Percentiles rank a stretch among this genome's conserved stretches.
Conservation (phyloP, 2,888 invertebrate genomes). For the Conomelus anceps region DNA sequence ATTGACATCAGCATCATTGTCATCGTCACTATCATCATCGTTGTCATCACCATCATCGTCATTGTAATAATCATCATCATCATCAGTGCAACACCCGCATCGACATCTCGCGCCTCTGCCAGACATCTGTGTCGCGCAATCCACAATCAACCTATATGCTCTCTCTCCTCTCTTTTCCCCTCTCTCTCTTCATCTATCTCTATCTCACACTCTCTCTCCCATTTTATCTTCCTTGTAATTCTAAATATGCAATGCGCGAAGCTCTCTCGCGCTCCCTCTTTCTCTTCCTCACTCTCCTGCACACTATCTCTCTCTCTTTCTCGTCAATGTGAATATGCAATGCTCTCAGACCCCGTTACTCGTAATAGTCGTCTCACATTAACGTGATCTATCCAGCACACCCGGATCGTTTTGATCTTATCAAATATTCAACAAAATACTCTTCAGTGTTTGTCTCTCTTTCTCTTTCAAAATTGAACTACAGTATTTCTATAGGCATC, state of each 20-base stretch:
- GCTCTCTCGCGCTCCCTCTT: not conserved
- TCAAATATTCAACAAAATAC: not conserved
- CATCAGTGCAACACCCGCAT: not conserved
- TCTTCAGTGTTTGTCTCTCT: not conserved
- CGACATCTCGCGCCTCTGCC: not conserved
- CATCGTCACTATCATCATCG: too few species aligned
- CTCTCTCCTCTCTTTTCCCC: not conserved
- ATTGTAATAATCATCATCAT: not conserved
- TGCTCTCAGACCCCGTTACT: not conserved
- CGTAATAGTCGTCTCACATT: not conserved
- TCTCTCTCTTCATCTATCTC: not conserved
- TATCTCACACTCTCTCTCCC: not conserved
- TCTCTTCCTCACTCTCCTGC: not conserved
- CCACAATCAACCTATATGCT: not conserved
- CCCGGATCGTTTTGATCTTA: not conserved
- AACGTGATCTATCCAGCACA: not conserved
- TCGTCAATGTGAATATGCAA: not conserved
- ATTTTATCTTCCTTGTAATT: not conserved
- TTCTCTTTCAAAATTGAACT: not conserved
- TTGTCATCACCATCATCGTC: too few species aligned
- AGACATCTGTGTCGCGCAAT: not conserved
- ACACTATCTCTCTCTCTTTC: not conserved
- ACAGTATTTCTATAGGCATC: too few species aligned
- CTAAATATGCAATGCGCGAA: not conserved
- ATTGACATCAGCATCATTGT: not conserved